Evolutionary conservation across 2,113 vertebrate species (phyloP).

Genomic region (Megalops atlanticus): DNA sequence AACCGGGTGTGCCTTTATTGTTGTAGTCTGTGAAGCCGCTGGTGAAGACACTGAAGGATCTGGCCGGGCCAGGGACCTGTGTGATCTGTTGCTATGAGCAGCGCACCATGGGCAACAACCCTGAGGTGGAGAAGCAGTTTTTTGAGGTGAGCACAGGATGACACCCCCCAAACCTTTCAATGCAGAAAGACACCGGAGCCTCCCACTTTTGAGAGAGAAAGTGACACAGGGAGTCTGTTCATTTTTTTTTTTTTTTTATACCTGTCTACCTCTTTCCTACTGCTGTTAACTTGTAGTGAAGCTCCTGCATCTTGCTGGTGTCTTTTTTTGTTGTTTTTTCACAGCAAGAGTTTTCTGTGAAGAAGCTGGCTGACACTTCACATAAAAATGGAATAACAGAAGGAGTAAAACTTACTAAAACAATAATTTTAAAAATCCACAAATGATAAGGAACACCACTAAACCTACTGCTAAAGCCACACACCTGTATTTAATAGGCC

Average conservation of each 20-base stretch:
- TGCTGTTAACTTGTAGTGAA: neutral
- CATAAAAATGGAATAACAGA: no score
- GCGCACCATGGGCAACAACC: conserved; percentile 89
- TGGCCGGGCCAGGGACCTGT: conserved; percentile 81
- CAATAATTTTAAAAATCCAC: no score
- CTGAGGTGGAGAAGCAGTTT: conserved; percentile 86
- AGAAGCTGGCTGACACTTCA: no score
- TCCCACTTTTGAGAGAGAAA: neutral
- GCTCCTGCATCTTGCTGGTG: neutral
- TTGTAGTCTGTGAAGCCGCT: conserved; percentile 85
- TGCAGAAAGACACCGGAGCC: neutral
- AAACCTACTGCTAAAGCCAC: no score
- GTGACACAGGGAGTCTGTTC: neutral
- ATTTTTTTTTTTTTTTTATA: neutral
- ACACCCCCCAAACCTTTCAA: neutral
- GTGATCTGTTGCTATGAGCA: conserved; percentile 95
- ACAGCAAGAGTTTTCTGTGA: no score
- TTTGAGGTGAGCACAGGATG: conserved; percentile 78
- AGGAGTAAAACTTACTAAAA: no score
- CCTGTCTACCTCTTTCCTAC: neutral
- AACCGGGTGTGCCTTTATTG: conserved; percentile 12
- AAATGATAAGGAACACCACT: no score
- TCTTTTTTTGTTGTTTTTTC: no score
- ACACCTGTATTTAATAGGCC: no score
- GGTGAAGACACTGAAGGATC: conserved; percentile 84